Conservation (phyloP, 2,888 invertebrate species). For the Noctua janthina region DNA sequence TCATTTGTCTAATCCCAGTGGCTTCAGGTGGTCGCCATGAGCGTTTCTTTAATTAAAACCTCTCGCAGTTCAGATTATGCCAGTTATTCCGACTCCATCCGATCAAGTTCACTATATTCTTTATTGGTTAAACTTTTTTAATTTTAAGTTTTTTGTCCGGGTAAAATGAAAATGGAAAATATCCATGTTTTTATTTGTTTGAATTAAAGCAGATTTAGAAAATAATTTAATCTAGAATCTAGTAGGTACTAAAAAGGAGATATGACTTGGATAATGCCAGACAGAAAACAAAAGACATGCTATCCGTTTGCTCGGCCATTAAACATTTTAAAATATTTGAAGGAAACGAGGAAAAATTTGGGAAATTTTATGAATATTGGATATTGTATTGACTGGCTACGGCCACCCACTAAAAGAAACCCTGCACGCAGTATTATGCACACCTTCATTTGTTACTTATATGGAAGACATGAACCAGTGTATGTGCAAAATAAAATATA, state of each 20-base stretch:
- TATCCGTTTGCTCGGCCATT: not conserved
- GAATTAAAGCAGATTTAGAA: not conserved
- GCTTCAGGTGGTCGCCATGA: slow-evolving; percentile 61
- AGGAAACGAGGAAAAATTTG: not conserved
- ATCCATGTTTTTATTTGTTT: not conserved
- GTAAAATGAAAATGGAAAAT: not conserved
- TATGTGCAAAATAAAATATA: too few species aligned
- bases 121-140: slow-evolving; percentile 66
- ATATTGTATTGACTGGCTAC: not conserved
- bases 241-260: not conserved
- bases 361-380: not conserved
- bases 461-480: not conserved
- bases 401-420: not conserved
- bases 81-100: slow-evolving; percentile 52
- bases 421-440: not conserved
- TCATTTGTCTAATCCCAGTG: slow-evolving; percentile 53
- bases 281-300: not conserved
- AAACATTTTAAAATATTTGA: not conserved
- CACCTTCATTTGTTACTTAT: not conserved
- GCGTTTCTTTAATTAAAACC: slow-evolving; percentile 69
- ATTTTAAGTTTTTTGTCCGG: slow-evolving; percentile 47
- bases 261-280: not conserved
- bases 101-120: slow-evolving; percentile 57
- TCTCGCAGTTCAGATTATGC: slow-evolving; percentile 55
- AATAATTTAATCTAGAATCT: not conserved